Base-by-base conservation (phyloP, 2,888 invertebrate species). In the Epiblema foenella region DNA sequence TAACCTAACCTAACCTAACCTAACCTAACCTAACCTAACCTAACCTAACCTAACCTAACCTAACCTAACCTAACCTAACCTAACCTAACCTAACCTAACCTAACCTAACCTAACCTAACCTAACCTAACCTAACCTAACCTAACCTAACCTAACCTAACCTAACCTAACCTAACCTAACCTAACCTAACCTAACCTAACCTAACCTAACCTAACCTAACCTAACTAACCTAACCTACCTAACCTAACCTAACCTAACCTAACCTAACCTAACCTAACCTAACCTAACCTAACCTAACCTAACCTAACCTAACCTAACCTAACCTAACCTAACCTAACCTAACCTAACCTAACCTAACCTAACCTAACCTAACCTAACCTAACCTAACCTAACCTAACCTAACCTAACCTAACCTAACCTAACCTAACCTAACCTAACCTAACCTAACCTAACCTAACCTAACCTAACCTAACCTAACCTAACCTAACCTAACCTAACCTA, bases 381-480 rank as follows among this genome's bases (percentile, higher is more conserved):
- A 54, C 52, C 52, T 54, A 54, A 54, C 52, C 52, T 54, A 54
- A 54, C 52, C 52, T 54, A 54, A 54, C 52, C 52, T 54, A 58
- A 39, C 58, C 58, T 58, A 58, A 58, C 58, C 58, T 58, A 58
- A 58, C 57, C 57, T 57, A 57, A 57, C 57, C 57, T 57, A 57
- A 58, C 58, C 58, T 62, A 58, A 58, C 49, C 62, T 62, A 62
- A 33, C 33, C 33, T 33, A 33, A 59, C 59, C 59, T 59, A 59
- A 62, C 62, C 63, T 63, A 63, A 63, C 67, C 57, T 57, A 58
- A 58, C 65, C 65, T 65, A 65, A 65, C 65, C 52, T 54, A 54
- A 54, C 52, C 52, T 54, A 42, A 29, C 17, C 20, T 57, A 20
- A 33, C 33, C 33, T 33, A 33, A 33, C 33, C 33, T 33, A 33